Evolutionary conservation across 2,797 vertebrate genomes (phyloP).

Genomic region (Lophotriccus pileatus): DNA sequence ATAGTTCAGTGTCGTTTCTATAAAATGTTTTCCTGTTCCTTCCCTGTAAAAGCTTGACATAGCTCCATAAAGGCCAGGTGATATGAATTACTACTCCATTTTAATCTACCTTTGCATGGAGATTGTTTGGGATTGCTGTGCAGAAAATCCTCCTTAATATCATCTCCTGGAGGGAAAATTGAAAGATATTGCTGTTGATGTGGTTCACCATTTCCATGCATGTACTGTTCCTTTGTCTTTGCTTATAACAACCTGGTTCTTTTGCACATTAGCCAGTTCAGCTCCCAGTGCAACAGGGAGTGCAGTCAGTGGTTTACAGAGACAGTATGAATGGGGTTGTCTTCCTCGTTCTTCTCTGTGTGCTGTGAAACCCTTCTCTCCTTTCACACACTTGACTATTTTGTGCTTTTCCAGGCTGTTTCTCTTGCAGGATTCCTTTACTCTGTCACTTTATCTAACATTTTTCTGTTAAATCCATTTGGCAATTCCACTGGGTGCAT

Average conservation of each 20-base stretch:
- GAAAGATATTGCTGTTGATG: neutral
- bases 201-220: neutral
- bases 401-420: neutral
- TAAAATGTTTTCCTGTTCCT: neutral
- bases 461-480: slow-evolving; percentile 9
- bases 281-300: neutral
- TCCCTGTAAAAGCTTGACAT: neutral
- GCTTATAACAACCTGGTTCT: neutral
- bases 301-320: neutral
- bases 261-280: neutral
- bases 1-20: neutral
- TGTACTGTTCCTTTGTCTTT: neutral
- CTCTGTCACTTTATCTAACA: neutral
- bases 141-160: neutral
- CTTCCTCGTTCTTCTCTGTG: neutral
- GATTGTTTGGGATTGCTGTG: neutral
- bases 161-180: neutral
- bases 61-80: neutral
- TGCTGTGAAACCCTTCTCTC: neutral
- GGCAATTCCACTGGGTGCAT: neutral
- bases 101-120: neutral
- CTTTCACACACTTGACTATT: neutral
- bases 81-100: neutral
- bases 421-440: neutral
- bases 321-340: neutral